Evolutionary conservation across 1,140 invertebrate genomes (phyloP).

Genomic region (Tetraneura akinire): DNA sequence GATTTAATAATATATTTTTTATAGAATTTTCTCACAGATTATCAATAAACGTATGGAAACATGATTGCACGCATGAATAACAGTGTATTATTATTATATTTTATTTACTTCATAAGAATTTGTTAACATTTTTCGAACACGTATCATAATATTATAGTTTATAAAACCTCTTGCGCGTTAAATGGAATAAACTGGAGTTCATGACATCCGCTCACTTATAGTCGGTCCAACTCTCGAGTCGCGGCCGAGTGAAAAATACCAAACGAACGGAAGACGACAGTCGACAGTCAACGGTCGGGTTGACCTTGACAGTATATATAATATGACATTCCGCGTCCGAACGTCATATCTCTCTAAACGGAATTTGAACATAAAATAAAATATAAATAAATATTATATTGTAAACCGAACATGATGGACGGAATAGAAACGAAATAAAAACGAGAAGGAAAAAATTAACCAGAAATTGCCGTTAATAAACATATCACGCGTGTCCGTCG

Average conservation of each 20-base stretch:
- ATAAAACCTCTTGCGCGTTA: too few species aligned
- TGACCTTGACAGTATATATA: too few species aligned
- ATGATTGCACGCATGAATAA: too few species aligned
- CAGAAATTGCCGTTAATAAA: background rate
- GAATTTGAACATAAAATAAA: background rate
- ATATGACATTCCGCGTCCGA: background rate
- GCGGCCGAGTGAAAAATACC: slow-evolving; percentile 11
- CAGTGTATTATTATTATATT: too few species aligned
- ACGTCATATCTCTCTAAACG: background rate
- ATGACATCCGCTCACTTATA: background rate
- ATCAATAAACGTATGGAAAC: too few species aligned
- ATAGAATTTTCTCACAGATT: too few species aligned
- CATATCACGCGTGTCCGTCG: background rate
- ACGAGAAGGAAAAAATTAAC: background rate
- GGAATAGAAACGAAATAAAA: background rate
- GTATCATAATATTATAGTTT: too few species aligned
- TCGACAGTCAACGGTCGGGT: background rate
- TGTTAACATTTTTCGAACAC: too few species aligned
- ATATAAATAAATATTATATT: background rate
- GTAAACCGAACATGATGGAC: background rate
- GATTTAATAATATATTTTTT: too few species aligned
- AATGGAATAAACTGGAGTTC: background rate
- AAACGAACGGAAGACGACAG: background rate
- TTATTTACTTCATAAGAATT: too few species aligned
- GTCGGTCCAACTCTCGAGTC: background rate